These are phyloP conservation scores for Haliclystus octoradiatus DNA, from an alignment of 30 jellyfish, hydroid and myxozoan species.

Conservation along the genomic window DNA sequence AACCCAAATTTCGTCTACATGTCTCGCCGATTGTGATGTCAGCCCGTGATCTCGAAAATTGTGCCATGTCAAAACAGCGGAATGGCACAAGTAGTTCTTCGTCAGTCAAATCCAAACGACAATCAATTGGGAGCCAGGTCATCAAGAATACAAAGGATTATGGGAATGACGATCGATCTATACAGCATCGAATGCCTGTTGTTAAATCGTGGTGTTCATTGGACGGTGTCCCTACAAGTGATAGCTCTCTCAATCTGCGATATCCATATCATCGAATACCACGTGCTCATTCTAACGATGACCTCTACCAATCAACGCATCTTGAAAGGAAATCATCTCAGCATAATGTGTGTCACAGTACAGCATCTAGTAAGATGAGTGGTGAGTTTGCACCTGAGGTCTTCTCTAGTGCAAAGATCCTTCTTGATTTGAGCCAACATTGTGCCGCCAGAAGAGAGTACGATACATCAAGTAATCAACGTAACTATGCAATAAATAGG, in stretches of 20 bases:
- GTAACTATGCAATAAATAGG: not conserved
- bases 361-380: not conserved
- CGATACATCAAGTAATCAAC: not conserved
- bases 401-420: not conserved
- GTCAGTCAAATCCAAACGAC: not conserved
- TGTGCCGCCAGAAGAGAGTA: conserved; percentile 2
- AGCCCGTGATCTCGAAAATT: not conserved
- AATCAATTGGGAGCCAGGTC: not conserved
- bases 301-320: not conserved
- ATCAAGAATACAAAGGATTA: not conserved
- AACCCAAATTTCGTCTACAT: conserved; percentile 86
- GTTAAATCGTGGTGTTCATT: not conserved
- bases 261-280: not conserved
- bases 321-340: not conserved
- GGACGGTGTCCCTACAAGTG: not conserved
- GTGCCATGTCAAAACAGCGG: not conserved
- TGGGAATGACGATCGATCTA: not conserved
- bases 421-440: not conserved
- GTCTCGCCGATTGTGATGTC: conserved; percentile 77
- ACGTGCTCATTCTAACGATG: not conserved
- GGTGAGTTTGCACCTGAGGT: conserved; percentile 2
- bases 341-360: not conserved
- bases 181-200: not conserved
- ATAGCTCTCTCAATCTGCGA: not conserved
- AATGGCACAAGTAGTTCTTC: not conserved